Percentiles rank a stretch among this genome's conserved stretches.
Conservation (phyloP, 2,888 invertebrate genomes). For the Amblyjoppa proteus region DNA sequence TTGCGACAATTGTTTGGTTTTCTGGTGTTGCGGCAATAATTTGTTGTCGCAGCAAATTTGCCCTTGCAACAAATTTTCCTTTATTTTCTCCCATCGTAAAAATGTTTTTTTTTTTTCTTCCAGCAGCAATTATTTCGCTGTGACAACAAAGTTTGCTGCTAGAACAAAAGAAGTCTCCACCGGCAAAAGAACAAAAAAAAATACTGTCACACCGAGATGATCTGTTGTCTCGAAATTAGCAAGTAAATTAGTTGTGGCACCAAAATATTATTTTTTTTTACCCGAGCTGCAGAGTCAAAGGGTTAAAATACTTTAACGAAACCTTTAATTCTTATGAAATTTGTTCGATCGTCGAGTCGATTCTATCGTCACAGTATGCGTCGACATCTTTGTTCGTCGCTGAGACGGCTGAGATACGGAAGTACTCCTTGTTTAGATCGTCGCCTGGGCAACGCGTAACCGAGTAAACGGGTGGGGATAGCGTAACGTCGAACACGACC, state of each 20-base stretch:
- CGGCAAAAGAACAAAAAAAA: background rate
- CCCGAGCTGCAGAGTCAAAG: no score
- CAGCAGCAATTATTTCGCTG: background rate
- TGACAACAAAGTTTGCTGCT: background rate
- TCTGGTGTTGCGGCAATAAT: no score
- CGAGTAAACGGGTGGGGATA: background rate
- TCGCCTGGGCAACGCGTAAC: slow-evolving; percentile 8
- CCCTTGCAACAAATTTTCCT: no score
- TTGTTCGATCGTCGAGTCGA: slow-evolving; percentile 1
- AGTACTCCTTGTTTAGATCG: slow-evolving; percentile 23
- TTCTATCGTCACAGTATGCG: background rate
- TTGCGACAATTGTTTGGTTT: background rate
- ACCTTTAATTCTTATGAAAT: background rate
- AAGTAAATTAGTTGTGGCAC: no score
- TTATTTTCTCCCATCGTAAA: background rate
- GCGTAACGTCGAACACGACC: background rate
- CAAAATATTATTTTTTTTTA: background rate
- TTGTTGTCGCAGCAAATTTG: no score
- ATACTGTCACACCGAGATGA: background rate
- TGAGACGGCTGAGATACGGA: background rate
- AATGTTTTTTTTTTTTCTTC: background rate
- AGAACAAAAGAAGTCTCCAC: no score
- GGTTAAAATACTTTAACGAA: background rate
- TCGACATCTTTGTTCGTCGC: background rate
- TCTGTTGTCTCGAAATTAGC: background rate